Evolutionary conservation across 2,888 invertebrate species (phyloP).

Genomic region (Amphipyra berbera): DNA sequence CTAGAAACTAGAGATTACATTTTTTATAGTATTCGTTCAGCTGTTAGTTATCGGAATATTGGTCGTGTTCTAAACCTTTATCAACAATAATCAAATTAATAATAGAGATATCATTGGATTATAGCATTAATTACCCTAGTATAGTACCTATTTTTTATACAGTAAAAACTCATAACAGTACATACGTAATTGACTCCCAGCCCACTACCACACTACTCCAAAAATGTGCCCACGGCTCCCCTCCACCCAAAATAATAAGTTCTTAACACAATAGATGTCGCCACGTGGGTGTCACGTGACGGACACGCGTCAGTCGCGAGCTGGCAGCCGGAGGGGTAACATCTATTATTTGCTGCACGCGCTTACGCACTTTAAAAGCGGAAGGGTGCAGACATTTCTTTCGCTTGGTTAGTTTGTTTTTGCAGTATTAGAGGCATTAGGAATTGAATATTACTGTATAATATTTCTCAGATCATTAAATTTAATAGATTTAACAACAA

Average conservation of each 20-base stretch:
- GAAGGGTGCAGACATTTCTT: conserved; percentile 66
- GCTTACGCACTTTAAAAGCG: conserved; percentile 62
- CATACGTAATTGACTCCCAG: neutral
- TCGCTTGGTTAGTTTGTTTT: conserved; percentile 62
- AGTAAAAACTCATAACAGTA: too few species aligned
- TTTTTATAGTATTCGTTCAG: too few species aligned
- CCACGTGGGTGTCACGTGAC: conserved; percentile 73
- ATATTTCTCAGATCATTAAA: conserved; percentile 38
- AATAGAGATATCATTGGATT: conserved; percentile 1
- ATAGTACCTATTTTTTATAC: too few species aligned
- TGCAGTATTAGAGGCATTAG: conserved; percentile 23
- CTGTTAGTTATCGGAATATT: too few species aligned
- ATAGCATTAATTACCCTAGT: neutral
- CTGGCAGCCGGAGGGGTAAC: conserved; percentile 69
- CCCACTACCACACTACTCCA: conserved; percentile 5
- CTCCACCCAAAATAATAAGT: conserved; percentile 70
- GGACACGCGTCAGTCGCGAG: conserved; percentile 77
- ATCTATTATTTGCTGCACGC: conserved; percentile 73
- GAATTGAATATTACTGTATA: conserved; percentile 7
- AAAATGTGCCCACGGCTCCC: conserved; percentile 18
- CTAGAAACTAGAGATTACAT: too few species aligned
- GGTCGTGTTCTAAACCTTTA: too few species aligned
- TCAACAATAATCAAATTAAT: conserved; percentile 12
- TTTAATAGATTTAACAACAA: neutral
- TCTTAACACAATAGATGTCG: conserved; percentile 76